Conservation (phyloP, 2,113 vertebrate species). For the Gymnocephalus cernua region DNA sequence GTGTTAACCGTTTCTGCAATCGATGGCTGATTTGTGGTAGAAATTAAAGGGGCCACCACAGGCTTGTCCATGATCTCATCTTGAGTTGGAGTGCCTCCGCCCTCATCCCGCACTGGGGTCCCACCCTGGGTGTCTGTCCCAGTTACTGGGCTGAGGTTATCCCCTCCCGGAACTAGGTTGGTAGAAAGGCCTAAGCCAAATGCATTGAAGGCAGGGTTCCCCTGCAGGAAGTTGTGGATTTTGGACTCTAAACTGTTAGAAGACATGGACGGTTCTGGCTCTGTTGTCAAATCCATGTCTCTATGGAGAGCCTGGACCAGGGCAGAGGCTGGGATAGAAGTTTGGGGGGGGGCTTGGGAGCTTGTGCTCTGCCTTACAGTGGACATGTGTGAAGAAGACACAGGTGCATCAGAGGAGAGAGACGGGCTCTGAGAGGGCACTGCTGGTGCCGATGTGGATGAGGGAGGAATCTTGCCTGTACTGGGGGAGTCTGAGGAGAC, state of each 20-base stretch:
- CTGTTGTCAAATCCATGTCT: constrained; percentile 62
- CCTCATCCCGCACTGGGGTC: constrained; percentile 94
- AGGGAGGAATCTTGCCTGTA: constrained; percentile 62
- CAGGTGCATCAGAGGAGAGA: constrained; percentile 44
- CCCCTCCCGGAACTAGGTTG: constrained; percentile 70
- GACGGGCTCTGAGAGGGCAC: constrained; percentile 54
- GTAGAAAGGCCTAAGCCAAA: constrained; percentile 90
- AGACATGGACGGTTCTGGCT: constrained; percentile 69
- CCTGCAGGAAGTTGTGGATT: constrained; percentile 95
- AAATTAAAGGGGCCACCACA: constrained; percentile 65
- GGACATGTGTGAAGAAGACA: constrained; percentile 40
- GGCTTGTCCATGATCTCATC: constrained; percentile 97
- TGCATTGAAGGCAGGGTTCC: constrained; percentile 90
- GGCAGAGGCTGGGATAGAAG: constrained; percentile 50
- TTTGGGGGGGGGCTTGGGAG: constrained; percentile 34
- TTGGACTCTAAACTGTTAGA: constrained; percentile 92
- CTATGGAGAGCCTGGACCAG: constrained; percentile 64
- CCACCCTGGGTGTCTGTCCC: constrained; percentile 90
- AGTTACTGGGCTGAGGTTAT: constrained; percentile 65
- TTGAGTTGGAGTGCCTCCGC: constrained; percentile 95
- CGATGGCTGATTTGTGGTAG: constrained; percentile 32
- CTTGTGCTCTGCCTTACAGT: constrained; percentile 25
- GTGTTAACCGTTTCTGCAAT: constrained; percentile 24
- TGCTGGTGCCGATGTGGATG: constrained; percentile 45
- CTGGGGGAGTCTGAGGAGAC: constrained; percentile 43